A percentile compares a stretch with the other conserved stretches of the same genome.
Evolutionary conservation across 2,888 invertebrate genomes (phyloP).

Genomic region (Philhelius pedissequus): DNA sequence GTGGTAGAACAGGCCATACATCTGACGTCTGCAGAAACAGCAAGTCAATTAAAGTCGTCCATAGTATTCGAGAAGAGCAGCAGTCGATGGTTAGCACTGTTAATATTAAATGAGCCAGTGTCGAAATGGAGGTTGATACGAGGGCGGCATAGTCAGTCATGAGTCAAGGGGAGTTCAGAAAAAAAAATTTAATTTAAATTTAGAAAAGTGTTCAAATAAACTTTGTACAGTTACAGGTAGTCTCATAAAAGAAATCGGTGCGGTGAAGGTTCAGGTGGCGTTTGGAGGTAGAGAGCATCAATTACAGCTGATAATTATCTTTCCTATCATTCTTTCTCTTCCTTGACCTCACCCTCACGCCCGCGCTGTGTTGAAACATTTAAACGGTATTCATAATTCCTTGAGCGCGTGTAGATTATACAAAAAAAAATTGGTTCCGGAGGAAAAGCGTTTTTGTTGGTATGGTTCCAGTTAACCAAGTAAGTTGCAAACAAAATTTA

Average conservation of each 20-base stretch:
- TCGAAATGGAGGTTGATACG: slow-evolving; percentile 22
- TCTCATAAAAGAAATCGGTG: neutral
- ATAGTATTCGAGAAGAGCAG: neutral
- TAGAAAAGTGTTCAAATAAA: neutral
- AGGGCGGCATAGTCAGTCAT: slow-evolving; percentile 3
- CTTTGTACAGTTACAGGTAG: too few relatives aligned
- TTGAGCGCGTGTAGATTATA: too few relatives aligned
- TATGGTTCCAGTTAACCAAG: neutral
- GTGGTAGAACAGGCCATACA: neutral
- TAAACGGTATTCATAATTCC: too few relatives aligned
- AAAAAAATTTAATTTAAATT: neutral
- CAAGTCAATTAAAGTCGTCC: neutral
- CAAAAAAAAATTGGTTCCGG: neutral
- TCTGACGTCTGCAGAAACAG: neutral
- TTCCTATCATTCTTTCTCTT: too few relatives aligned
- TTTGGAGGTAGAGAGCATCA: neutral
- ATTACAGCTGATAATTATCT: neutral
- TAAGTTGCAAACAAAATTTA: neutral
- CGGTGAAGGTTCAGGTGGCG: slow-evolving; percentile 10
- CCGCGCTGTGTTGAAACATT: too few relatives aligned
- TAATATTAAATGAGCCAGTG: neutral
- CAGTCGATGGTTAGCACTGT: neutral
- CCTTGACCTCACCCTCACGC: too few relatives aligned
- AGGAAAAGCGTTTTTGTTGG: neutral
- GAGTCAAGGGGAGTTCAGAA: neutral